A percentile compares a stretch with the other conserved stretches of the same genome.
Conservation (phyloP, 2,888 invertebrate species). For the Hyposoter dolosus region DNA sequence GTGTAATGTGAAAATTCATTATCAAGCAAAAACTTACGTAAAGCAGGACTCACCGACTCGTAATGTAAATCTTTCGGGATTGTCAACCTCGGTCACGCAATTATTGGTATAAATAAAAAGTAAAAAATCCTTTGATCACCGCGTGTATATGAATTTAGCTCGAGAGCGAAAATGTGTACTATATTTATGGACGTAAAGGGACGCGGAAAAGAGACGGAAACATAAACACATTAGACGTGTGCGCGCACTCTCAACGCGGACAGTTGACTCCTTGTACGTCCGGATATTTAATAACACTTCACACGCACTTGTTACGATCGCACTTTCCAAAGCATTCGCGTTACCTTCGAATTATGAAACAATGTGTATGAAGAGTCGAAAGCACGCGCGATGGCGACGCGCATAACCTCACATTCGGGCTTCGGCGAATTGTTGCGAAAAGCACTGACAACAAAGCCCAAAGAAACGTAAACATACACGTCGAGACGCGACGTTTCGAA, state of each 20-base stretch:
- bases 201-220: background rate
- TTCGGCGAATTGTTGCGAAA: background rate
- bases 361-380: background rate
- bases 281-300: background rate
- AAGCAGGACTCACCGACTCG: background rate
- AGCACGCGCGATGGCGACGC: no score
- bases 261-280: background rate
- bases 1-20: background rate
- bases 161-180: background rate
- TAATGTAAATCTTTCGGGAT: background rate
- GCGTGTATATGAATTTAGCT: background rate
- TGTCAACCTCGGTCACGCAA: background rate
- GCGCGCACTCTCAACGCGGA: background rate
- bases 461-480: background rate
- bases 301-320: background rate
- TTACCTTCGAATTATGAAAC: background rate
- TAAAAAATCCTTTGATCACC: background rate
- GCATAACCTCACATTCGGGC: background rate
- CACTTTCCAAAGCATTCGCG: background rate
- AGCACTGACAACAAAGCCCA: background rate
- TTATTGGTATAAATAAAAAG: background rate
- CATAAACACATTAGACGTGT: background rate
- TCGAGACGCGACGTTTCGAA: background rate
- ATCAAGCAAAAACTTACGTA: constrained; percentile 14
- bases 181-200: background rate